Percentiles rank a stretch among this genome's conserved stretches.
Conservation (phyloP, 2,888 invertebrate genomes). For the Cyrtodaria siliqua region DNA sequence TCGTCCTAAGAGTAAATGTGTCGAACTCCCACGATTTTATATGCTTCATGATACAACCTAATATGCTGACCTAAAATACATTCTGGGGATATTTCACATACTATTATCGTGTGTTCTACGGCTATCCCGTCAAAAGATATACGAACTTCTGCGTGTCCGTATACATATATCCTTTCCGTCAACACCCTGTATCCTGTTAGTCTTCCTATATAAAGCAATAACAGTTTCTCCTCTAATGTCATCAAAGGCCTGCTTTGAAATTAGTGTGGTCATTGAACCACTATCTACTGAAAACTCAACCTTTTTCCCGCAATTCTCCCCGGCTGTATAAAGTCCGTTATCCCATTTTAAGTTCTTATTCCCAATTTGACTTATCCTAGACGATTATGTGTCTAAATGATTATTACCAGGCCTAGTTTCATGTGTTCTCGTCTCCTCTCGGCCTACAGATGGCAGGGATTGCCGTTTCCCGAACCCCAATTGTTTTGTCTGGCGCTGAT, state of each 20-base stretch:
- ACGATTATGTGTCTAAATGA: too few species aligned
- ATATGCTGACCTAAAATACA: too few species aligned
- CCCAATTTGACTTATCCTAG: too few species aligned
- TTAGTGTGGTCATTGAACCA: conserved; percentile 32
- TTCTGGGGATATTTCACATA: conserved; percentile 20
- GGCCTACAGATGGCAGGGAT: too few species aligned
- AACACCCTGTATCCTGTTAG: conserved; percentile 7
- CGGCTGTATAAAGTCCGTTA: too few species aligned
- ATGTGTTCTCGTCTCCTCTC: too few species aligned
- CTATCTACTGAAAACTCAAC: conserved; percentile 38
- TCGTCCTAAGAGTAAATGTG: not conserved
- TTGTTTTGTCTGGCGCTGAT: too few species aligned
- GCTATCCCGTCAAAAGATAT: conserved; percentile 1
- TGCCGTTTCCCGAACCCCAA: too few species aligned
- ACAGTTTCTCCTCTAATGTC: not conserved
- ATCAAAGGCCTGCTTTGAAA: conserved; percentile 31
- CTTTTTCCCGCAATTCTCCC: too few species aligned
- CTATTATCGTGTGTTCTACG: conserved; percentile 9
- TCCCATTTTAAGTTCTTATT: too few species aligned
- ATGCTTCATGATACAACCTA: conserved; percentile 14
- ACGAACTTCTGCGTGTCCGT: conserved; percentile 3
- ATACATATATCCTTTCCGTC: conserved; percentile 12
- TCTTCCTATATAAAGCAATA: not conserved
- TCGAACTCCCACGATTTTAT: conserved; percentile 23
- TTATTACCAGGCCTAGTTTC: too few species aligned